Conservation (phyloP, 2,888 invertebrate genomes). For the Norana najaformis region DNA sequence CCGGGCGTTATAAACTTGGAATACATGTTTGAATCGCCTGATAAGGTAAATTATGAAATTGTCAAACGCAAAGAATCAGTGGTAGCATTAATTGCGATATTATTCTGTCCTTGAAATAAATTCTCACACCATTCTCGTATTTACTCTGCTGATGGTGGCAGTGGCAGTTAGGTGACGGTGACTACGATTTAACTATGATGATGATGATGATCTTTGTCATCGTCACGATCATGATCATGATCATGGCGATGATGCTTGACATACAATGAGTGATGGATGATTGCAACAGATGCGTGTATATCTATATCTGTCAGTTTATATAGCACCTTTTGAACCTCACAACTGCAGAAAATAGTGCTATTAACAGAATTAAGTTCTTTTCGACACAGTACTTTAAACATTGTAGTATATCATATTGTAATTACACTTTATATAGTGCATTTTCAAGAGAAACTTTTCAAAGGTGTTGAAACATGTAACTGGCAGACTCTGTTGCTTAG, state of each 20-base stretch:
- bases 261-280: background rate
- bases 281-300: too few species aligned
- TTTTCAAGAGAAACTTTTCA: background rate
- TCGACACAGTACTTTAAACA: too few species aligned
- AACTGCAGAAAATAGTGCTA: too few species aligned
- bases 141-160: background rate
- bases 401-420: too few species aligned
- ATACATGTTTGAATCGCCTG: constrained; percentile 97
- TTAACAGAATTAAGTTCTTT: background rate
- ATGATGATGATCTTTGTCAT: background rate
- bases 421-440: too few species aligned
- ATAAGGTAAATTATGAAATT: constrained; percentile 63
- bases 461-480: background rate
- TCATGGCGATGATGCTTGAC: background rate
- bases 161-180: background rate
- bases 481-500: background rate
- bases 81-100: background rate
- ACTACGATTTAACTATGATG: background rate
- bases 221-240: background rate
- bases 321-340: too few species aligned
- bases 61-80: background rate
- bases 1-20: constrained; percentile 82
- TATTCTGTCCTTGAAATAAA: background rate
- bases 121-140: background rate
- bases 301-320: too few species aligned